Percentiles rank a stretch among this genome's conserved stretches.
Evolutionary conservation across 2,888 invertebrate species (phyloP).

Genomic region (Ptychoptera albimana): DNA sequence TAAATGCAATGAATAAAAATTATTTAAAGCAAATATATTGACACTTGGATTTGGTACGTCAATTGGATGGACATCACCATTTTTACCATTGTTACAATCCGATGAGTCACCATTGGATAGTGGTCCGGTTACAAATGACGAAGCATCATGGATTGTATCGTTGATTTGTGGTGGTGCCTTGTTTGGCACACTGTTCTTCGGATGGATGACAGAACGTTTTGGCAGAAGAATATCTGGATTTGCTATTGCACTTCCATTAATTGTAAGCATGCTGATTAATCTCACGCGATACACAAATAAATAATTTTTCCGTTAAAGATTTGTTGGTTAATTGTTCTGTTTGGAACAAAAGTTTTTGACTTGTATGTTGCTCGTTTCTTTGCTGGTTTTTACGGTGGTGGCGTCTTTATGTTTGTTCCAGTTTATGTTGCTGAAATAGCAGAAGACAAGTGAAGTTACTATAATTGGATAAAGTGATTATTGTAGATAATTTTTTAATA

Average conservation of each 20-base stretch:
- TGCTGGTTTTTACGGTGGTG: conserved; percentile 7
- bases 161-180: conserved; percentile 21
- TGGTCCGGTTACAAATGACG: conserved; percentile 19
- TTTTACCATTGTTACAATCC: conserved; percentile 21
- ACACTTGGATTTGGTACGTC: conserved; percentile 22
- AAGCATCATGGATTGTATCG: conserved; percentile 25
- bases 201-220: conserved; percentile 22
- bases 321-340: conserved; percentile 8
- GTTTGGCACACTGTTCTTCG: conserved; percentile 23
- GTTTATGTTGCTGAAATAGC: conserved; percentile 6
- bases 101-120: conserved; percentile 18
- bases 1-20: no score
- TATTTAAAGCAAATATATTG: conserved; percentile 5
- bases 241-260: conserved; percentile 17
- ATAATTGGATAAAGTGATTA: not conserved
- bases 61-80: conserved; percentile 26
- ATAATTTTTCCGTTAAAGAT: not conserved
- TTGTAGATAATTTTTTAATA: not conserved
- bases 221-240: conserved; percentile 21
- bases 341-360: conserved; percentile 3
- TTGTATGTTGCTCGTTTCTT: conserved; percentile 6
- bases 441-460: not conserved
- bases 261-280: no score
- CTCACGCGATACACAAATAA: no score
- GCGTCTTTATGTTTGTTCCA: conserved; percentile 3